phyloP scores from a whole-genome alignment of 1,140 invertebrate genomes.

The Helicoverpa armigera region DNA sequence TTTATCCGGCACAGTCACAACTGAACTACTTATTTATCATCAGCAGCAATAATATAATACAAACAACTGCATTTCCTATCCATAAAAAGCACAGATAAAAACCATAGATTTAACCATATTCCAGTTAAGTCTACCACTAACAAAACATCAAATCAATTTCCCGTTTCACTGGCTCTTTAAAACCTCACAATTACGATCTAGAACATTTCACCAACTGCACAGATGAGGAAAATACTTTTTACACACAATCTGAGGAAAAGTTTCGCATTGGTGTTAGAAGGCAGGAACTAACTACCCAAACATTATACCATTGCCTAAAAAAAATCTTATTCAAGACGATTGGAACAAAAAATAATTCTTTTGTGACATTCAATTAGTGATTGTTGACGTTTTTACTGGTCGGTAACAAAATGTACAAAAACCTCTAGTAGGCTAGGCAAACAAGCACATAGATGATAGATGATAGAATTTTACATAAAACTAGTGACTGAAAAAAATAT shows the following conservation, averaged over 20 bases:
- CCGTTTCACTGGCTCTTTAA: not conserved
- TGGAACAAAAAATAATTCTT: constrained; percentile 3
- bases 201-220: not conserved
- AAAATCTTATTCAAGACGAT: not conserved
- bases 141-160: not conserved
- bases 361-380: not conserved
- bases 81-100: too few relatives aligned
- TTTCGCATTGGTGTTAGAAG: not conserved
- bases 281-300: not conserved
- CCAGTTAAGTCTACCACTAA: too few relatives aligned
- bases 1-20: too few relatives aligned
- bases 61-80: too few relatives aligned
- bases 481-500: not conserved
- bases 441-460: constrained; percentile 11
- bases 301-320: not conserved
- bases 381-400: not conserved
- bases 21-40: too few relatives aligned
- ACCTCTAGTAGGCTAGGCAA: not conserved
- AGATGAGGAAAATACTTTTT: not conserved
- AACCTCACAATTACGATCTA: not conserved
- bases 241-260: not conserved
- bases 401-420: constrained; percentile 14
- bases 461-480: not conserved
- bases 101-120: too few relatives aligned
- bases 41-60: too few relatives aligned